Evolutionary conservation across 2,888 invertebrate genomes (phyloP).

Genomic region (Temnothorax ravouxi): DNA sequence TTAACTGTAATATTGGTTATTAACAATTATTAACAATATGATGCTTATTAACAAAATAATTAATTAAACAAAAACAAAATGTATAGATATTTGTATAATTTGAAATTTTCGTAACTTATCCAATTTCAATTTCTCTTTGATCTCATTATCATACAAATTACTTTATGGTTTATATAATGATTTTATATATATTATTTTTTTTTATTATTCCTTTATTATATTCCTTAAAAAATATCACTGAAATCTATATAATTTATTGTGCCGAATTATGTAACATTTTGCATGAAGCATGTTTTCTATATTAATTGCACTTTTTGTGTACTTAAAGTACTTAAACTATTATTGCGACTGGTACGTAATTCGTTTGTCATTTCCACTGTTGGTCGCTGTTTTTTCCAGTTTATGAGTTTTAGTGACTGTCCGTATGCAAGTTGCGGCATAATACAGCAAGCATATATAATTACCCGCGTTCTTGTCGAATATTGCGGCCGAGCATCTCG

Average conservation of each 20-base stretch:
- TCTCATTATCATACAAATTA: neutral
- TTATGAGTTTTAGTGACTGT: constrained; percentile 8
- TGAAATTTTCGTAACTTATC: neutral
- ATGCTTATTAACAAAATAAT: constrained; percentile 40
- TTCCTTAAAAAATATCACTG: neutral
- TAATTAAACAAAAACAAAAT: neutral
- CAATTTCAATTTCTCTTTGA: neutral
- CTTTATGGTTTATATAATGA: neutral
- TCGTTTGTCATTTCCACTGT: neutral
- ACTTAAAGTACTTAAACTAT: constrained; percentile 4
- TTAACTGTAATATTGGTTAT: constrained; percentile 54
- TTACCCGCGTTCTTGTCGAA: constrained; percentile 34
- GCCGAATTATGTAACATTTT: neutral
- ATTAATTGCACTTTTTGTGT: neutral
- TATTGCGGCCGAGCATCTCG: constrained; percentile 15
- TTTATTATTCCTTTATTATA: neutral
- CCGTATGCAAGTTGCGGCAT: neutral
- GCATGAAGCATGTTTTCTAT: neutral
- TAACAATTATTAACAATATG: neutral
- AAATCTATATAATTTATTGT: neutral
- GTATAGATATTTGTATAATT: constrained; percentile 7
- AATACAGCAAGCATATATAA: constrained; percentile 29
- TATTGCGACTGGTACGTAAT: constrained; percentile 1
- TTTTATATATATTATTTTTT: neutral
- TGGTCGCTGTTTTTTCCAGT: neutral